Conservation (phyloP, 1,140 invertebrate species). For the Nasonia longicornis region DNA sequence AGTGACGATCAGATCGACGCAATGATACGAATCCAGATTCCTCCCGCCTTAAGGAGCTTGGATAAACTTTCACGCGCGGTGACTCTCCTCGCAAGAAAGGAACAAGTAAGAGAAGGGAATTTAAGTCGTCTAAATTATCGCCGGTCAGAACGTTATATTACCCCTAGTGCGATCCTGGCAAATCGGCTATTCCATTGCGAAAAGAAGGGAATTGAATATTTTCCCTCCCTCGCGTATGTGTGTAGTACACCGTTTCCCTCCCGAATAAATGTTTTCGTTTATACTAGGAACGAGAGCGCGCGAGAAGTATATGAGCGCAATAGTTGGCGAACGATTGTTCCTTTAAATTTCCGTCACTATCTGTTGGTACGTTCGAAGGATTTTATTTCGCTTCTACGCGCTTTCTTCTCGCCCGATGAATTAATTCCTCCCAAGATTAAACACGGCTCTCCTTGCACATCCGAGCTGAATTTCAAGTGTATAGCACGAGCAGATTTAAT, state of each 20-base stretch:
- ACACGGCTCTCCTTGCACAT: neutral
- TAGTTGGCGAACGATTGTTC: neutral
- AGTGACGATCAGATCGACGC: too few species aligned
- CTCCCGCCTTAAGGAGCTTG: neutral
- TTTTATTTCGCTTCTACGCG: neutral
- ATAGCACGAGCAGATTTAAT: neutral
- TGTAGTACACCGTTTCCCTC: neutral
- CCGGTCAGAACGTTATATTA: neutral
- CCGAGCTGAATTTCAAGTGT: neutral
- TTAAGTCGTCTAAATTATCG: conserved; percentile 28
- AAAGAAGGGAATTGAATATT: conserved; percentile 19
- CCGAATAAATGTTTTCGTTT: conserved; percentile 18
- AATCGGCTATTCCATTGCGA: conserved; percentile 24
- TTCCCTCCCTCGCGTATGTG: neutral
- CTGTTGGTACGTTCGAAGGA: neutral
- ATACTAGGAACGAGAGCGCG: neutral
- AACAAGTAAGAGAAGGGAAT: neutral
- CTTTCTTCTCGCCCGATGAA: too few species aligned
- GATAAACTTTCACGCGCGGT: conserved; percentile 19
- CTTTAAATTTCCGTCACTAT: neutral
- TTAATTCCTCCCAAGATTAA: neutral
- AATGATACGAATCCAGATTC: too few species aligned
- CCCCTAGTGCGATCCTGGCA: neutral
- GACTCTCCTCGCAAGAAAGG: neutral
- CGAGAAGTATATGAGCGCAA: neutral